Conservation (phyloP, 2,888 invertebrate genomes). For the Drosophila imparisetae region DNA sequence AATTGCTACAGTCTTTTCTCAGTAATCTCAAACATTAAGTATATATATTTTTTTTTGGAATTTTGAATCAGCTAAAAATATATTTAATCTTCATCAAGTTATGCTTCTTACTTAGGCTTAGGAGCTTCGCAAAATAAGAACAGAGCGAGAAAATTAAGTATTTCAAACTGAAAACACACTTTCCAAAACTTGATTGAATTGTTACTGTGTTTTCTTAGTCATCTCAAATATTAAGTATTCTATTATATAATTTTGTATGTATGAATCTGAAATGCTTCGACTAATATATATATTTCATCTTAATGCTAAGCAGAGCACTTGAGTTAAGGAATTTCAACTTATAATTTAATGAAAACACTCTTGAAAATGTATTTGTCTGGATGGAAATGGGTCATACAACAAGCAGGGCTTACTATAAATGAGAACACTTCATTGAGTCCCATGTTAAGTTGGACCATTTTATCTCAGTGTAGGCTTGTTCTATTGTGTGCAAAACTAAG, state of each 20-base stretch:
- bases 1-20: not conserved
- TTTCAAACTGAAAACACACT: not conserved
- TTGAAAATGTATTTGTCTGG: not conserved
- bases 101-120: not conserved
- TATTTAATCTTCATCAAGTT: not conserved
- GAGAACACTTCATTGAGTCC: not conserved
- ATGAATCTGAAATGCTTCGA: no score
- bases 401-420: not conserved
- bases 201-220: not conserved
- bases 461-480: constrained; percentile 23
- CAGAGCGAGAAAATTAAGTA: not conserved
- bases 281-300: not conserved
- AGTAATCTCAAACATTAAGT: not conserved
- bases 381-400: not conserved
- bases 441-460: not conserved
- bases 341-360: not conserved
- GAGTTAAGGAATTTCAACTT: not conserved
- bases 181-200: not conserved
- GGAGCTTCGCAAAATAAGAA: not conserved
- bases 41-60: not conserved
- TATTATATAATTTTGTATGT: no score
- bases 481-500: constrained; percentile 50
- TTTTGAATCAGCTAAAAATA: not conserved
- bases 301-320: not conserved
- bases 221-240: not conserved